Percentiles rank a stretch among this genome's conserved stretches.
Evolutionary conservation across 2,888 invertebrate species (phyloP).

Genomic region (Sinelater perroti): DNA sequence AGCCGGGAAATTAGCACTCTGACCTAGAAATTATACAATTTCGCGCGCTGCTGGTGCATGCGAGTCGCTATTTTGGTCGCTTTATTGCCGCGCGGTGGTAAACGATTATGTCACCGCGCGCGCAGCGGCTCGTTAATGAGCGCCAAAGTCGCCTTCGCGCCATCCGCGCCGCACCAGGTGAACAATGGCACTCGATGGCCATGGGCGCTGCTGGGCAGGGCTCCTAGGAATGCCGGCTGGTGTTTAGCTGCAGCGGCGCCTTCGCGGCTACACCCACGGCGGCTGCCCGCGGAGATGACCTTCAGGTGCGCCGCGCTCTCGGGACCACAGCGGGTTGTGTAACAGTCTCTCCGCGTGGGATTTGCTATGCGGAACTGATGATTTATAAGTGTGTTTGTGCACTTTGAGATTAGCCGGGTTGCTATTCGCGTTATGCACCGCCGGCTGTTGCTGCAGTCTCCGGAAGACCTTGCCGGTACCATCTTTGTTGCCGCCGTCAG

Average conservation of each 20-base stretch:
- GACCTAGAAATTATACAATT: slow-evolving; percentile 28
- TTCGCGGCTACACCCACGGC: slow-evolving; percentile 32
- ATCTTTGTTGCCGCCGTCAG: not conserved
- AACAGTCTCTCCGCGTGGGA: slow-evolving; percentile 28
- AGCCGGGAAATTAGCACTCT: slow-evolving; percentile 26
- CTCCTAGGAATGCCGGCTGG: not conserved
- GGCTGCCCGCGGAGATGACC: slow-evolving; percentile 28
- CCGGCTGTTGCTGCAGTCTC: slow-evolving; percentile 12
- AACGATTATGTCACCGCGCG: slow-evolving; percentile 25
- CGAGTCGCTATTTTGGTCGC: slow-evolving; percentile 13
- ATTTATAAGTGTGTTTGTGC: slow-evolving; percentile 27
- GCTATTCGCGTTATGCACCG: slow-evolving; percentile 20
- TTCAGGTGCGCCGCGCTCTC: slow-evolving; percentile 25
- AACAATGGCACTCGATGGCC: not conserved
- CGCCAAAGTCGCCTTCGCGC: slow-evolving; percentile 11
- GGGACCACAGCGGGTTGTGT: slow-evolving; percentile 23
- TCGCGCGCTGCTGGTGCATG: slow-evolving; percentile 24
- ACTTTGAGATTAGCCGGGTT: slow-evolving; percentile 21
- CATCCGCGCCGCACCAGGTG: slow-evolving; percentile 3
- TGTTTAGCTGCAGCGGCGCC: slow-evolving; percentile 16
- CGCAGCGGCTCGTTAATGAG: not conserved
- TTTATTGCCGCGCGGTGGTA: slow-evolving; percentile 16
- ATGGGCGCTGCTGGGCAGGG: slow-evolving; percentile 1
- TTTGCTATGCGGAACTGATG: slow-evolving; percentile 38
- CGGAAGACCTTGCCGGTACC: slow-evolving; percentile 11